Evolutionary conservation across 2,888 invertebrate species (phyloP).

Genomic region (Callyntrura guangdongensis): DNA sequence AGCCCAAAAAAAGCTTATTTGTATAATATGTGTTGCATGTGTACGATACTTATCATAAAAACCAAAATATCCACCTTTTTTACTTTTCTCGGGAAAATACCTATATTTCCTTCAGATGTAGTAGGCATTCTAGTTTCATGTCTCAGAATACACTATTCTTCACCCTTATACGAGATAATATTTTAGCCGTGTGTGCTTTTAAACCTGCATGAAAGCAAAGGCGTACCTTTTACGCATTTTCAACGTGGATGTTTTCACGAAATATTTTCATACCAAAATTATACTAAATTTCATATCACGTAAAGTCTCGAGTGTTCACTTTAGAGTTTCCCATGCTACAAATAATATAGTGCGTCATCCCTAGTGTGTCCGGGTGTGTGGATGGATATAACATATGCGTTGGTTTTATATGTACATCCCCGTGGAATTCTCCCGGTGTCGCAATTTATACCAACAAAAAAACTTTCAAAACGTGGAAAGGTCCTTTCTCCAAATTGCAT

Average conservation of each 20-base stretch:
- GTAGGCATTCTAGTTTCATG: too few species aligned
- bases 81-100: too few species aligned
- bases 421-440: neutral
- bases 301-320: neutral
- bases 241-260: neutral
- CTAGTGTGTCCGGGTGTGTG: neutral
- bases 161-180: too few species aligned
- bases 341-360: neutral
- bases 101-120: too few species aligned
- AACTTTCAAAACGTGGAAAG: neutral
- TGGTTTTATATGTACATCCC: neutral
- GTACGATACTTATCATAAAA: constrained; percentile 38
- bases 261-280: neutral
- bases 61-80: too few species aligned
- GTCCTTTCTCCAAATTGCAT: neutral
- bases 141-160: too few species aligned
- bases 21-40: constrained; percentile 1
- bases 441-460: neutral
- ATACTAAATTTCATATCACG: neutral
- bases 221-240: neutral
- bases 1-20: neutral
- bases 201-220: neutral
- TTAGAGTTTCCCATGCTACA: constrained; percentile 23
- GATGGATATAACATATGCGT: neutral
- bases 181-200: neutral